Percentiles rank a stretch among this genome's conserved stretches.
phyloP scores from a whole-genome alignment of 2,888 invertebrate genomes.

The Nomada goodeniana region DNA sequence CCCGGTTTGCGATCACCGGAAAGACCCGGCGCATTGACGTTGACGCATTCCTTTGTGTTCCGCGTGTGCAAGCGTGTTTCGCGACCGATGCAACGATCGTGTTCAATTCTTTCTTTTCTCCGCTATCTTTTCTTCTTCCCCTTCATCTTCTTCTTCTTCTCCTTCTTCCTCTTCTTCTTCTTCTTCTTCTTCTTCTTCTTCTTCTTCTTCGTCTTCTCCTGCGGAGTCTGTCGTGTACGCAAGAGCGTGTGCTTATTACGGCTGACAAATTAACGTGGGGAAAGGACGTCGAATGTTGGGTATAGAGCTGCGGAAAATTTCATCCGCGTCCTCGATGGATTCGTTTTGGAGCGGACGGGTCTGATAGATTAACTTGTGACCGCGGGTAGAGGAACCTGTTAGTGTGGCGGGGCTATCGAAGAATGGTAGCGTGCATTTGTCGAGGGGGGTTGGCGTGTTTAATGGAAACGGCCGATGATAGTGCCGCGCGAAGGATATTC shows the following conservation, averaged over 20 bases:
- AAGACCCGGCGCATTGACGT: constrained; percentile 30
- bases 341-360: constrained; percentile 15
- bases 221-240: too few relatives aligned
- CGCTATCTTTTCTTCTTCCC: not conserved
- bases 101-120: not conserved
- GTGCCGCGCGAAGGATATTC: not conserved
- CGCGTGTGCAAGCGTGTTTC: not conserved
- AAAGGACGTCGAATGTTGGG: not conserved
- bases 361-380: constrained; percentile 35
- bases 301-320: constrained; percentile 24
- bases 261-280: constrained; percentile 34
- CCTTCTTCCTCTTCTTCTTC: too few relatives aligned
- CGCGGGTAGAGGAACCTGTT: constrained; percentile 23
- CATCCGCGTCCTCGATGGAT: constrained; percentile 6
- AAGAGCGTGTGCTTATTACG: constrained; percentile 18
- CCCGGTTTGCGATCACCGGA: constrained; percentile 40
- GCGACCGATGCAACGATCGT: constrained; percentile 1
- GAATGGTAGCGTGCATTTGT: constrained; percentile 17
- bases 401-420: not conserved
- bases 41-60: constrained; percentile 40
- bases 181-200: too few relatives aligned
- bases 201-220: too few relatives aligned
- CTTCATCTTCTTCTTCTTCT: too few relatives aligned
- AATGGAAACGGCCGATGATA: constrained; percentile 23
- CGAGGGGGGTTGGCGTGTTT: not conserved